A percentile compares a stretch with the other conserved stretches of the same genome.
Evolutionary conservation across 2,888 invertebrate genomes (phyloP).

Genomic region (Cephus pulcher): DNA sequence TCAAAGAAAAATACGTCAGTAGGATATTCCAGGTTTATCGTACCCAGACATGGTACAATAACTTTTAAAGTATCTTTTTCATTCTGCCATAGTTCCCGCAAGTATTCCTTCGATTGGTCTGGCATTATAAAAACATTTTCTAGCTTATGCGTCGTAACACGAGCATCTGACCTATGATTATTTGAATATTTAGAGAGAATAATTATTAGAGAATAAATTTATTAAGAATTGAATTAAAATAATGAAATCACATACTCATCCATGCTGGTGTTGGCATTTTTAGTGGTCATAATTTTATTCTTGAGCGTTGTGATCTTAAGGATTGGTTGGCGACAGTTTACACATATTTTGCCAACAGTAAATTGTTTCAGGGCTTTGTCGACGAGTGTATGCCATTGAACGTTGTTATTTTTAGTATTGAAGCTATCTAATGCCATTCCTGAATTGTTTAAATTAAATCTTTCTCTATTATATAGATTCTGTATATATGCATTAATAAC

Average conservation of each 20-base stretch:
- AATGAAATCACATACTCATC: not conserved
- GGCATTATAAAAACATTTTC: slow-evolving; percentile 70
- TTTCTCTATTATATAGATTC: slow-evolving; percentile 37
- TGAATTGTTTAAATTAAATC: slow-evolving; percentile 56
- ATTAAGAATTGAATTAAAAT: not conserved
- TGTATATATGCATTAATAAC: slow-evolving; percentile 67
- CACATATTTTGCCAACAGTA: slow-evolving; percentile 68
- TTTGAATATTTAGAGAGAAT: not conserved
- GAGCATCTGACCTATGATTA: not conserved
- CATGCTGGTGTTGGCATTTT: slow-evolving; percentile 3
- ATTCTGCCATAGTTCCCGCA: slow-evolving; percentile 78
- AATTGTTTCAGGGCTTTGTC: slow-evolving; percentile 68
- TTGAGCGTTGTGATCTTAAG: slow-evolving; percentile 72
- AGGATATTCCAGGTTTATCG: slow-evolving; percentile 70
- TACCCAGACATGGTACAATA: slow-evolving; percentile 78
- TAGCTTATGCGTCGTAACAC: slow-evolving; percentile 28
- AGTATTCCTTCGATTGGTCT: slow-evolving; percentile 74
- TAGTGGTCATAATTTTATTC: slow-evolving; percentile 71
- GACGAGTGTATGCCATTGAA: slow-evolving; percentile 67
- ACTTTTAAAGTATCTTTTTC: slow-evolving; percentile 77
- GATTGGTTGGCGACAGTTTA: slow-evolving; percentile 69
- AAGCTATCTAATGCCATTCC: slow-evolving; percentile 60
- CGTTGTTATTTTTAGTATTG: slow-evolving; percentile 68
- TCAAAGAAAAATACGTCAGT: slow-evolving; percentile 91
- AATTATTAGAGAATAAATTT: not conserved